A percentile compares a stretch with the other conserved stretches of the same genome.
Evolutionary conservation across 2,797 vertebrate species (phyloP).

Genomic region (Anabas testudineus): DNA sequence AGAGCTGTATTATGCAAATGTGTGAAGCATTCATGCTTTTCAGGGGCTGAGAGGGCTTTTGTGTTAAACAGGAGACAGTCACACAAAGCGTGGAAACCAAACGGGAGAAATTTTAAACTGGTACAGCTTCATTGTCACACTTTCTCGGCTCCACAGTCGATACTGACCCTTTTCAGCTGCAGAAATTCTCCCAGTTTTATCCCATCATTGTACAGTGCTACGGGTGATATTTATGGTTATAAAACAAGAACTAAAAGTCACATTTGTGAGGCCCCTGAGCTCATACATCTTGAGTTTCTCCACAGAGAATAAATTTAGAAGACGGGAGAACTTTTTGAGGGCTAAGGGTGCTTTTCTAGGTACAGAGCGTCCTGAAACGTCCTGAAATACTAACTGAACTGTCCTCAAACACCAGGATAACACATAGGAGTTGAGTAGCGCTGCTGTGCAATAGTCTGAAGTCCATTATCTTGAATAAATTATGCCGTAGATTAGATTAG

Average conservation of each 20-base stretch:
- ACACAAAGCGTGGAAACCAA: slow-evolving; percentile 54
- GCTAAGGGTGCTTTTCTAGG: slow-evolving; percentile 36
- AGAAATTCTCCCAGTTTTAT: slow-evolving; percentile 15
- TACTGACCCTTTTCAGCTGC: slow-evolving; percentile 8
- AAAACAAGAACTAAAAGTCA: slow-evolving; percentile 30
- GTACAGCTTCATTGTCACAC: slow-evolving; percentile 39
- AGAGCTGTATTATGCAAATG: slow-evolving; percentile 63
- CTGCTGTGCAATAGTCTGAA: slow-evolving; percentile 26
- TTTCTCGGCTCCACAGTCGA: slow-evolving; percentile 16
- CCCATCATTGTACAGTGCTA: not conserved
- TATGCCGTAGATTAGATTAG: slow-evolving; percentile 59
- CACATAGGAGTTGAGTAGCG: slow-evolving; percentile 26
- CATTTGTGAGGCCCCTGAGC: slow-evolving; percentile 32
- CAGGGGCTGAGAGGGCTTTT: slow-evolving; percentile 61
- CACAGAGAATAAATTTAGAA: slow-evolving; percentile 48
- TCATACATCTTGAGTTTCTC: slow-evolving; percentile 22
- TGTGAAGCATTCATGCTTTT: slow-evolving; percentile 53
- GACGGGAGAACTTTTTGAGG: slow-evolving; percentile 25
- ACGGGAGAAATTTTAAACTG: slow-evolving; percentile 54
- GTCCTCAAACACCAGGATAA: slow-evolving; percentile 56
- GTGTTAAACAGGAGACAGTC: slow-evolving; percentile 56
- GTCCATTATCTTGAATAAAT: slow-evolving; percentile 59
- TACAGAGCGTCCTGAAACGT: slow-evolving; percentile 47
- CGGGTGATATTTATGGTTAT: slow-evolving; percentile 37
- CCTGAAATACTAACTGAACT: slow-evolving; percentile 61